phyloP scores from a whole-genome alignment of 2,113 vertebrate species.

The Nerophis ophidion region DNA sequence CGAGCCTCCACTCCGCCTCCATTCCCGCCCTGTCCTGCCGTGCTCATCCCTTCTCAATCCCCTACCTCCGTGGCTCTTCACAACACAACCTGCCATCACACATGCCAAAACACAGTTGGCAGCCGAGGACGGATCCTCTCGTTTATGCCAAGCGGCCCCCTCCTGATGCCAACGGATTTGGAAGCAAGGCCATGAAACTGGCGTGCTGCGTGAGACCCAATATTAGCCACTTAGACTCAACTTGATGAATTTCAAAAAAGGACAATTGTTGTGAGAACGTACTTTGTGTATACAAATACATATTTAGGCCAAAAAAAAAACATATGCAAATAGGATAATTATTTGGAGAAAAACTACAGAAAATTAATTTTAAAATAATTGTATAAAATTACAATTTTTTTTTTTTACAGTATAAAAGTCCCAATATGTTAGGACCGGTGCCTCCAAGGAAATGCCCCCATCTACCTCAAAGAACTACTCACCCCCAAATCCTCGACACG shows the following conservation, averaged over 20 bases:
- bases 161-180: slow-evolving; percentile 57
- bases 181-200: slow-evolving; percentile 51
- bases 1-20: slow-evolving; percentile 47
- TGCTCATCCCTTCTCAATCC: slow-evolving; percentile 23
- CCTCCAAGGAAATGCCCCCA: too few species aligned
- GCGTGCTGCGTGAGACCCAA: slow-evolving; percentile 39
- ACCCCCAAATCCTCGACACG: too few species aligned
- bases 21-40: slow-evolving; percentile 56
- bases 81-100: slow-evolving; percentile 43
- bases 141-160: slow-evolving; percentile 51
- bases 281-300: slow-evolving; percentile 7
- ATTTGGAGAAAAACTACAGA: too few species aligned
- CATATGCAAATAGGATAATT: too few species aligned
- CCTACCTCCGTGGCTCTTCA: slow-evolving; percentile 28
- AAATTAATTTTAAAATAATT: too few species aligned
- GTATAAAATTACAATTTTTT: too few species aligned
- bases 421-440: too few species aligned
- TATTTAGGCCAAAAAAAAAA: neutral
- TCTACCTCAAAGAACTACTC: too few species aligned
- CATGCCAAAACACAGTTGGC: slow-evolving; percentile 62
- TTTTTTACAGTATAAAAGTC: too few species aligned
- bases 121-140: slow-evolving; percentile 47
- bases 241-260: slow-evolving; percentile 47
- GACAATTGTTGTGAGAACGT: slow-evolving; percentile 25
- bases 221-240: slow-evolving; percentile 53